phyloP scores from a whole-genome alignment of 2,113 vertebrate species.

The Balaenoptera acutorostrata region DNA sequence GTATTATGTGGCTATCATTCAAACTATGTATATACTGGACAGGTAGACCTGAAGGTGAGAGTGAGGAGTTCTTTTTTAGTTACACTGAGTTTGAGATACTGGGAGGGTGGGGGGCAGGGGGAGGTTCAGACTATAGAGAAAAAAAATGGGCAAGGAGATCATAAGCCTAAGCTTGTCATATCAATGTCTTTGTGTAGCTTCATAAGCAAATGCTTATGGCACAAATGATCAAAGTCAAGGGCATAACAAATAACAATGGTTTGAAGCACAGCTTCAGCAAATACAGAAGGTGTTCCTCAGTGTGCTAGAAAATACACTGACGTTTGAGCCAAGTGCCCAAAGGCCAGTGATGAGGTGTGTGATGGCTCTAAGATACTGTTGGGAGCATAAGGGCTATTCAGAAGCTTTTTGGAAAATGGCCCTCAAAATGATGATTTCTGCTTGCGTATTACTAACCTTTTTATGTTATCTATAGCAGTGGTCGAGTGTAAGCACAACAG shows the following conservation, averaged over 20 bases:
- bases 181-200: background rate
- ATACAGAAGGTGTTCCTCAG: background rate
- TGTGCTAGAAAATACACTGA: background rate
- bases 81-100: background rate
- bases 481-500: background rate
- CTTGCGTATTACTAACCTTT: constrained; percentile 11
- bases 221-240: background rate
- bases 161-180: background rate
- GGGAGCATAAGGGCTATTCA: background rate
- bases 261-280: constrained; percentile 1
- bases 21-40: background rate
- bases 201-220: background rate
- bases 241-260: background rate
- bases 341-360: background rate
- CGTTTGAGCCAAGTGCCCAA: background rate
- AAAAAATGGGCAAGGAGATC: background rate
- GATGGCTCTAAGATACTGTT: background rate
- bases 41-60: background rate
- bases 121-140: background rate
- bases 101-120: no score
- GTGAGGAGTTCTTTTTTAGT: background rate
- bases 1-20: background rate
- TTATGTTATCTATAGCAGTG: background rate
- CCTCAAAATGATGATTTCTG: background rate
- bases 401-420: constrained; percentile 6